Percentiles rank a stretch among this genome's conserved stretches.
These are phyloP conservation scores for Rhodinocichla rosea DNA, from an alignment of 2,113 vertebrate genomes.

Conservation along the genomic window DNA sequence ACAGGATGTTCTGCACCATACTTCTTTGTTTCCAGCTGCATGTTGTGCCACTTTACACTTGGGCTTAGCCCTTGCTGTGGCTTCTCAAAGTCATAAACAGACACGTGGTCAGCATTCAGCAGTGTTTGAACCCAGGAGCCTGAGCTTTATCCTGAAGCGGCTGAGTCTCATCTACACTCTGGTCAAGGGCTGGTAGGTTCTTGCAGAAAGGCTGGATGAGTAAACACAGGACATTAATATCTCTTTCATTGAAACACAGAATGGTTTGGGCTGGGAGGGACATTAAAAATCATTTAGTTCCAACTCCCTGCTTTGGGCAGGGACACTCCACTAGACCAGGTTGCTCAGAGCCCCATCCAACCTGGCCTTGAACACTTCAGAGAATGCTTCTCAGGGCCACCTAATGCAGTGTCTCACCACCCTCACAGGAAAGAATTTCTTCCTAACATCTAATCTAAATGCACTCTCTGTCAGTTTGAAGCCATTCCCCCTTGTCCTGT, in stretches of 20 bases:
- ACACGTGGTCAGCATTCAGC: fast-evolving
- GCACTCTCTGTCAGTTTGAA: neutral
- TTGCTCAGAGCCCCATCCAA: neutral
- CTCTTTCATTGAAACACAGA: neutral
- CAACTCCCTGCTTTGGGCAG: neutral
- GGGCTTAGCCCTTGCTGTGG: neutral
- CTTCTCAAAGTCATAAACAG: neutral
- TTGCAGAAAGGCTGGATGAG: neutral
- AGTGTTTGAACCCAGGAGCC: neutral
- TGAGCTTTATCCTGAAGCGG: neutral
- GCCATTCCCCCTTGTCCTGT: neutral
- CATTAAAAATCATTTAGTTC: neutral
- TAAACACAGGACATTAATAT: neutral
- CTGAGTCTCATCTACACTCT: neutral
- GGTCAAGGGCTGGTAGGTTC: neutral
- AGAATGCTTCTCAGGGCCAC: neutral
- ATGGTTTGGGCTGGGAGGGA: neutral
- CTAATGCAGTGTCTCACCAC: neutral
- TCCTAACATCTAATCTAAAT: neutral
- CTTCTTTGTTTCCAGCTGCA: neutral
- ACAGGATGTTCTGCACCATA: neutral
- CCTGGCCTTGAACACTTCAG: neutral
- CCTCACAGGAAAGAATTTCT: neutral
- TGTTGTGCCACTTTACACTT: neutral
- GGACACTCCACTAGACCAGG: neutral